A percentile compares a stretch with the other conserved stretches of the same genome.
phyloP scores from a whole-genome alignment of 2,888 invertebrate genomes.

The Archips xylosteana region DNA sequence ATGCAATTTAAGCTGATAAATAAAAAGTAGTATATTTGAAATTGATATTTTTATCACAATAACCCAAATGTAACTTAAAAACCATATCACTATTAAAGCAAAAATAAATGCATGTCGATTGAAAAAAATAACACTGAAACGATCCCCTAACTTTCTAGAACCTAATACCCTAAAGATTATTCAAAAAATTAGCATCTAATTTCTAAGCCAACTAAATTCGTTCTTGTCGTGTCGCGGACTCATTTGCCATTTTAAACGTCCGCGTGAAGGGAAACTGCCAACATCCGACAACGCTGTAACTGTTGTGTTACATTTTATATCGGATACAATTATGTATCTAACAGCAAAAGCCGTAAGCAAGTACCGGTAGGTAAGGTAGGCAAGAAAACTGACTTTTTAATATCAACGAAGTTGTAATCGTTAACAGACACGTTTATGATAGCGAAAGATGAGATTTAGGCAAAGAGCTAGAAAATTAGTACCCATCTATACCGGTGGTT shows the following conservation, averaged over 20 bases:
- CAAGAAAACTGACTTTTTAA: neutral
- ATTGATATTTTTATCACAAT: no score
- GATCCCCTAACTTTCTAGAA: no score
- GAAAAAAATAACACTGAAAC: neutral
- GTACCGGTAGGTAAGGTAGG: neutral
- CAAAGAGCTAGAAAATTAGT: neutral
- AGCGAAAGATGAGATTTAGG: neutral
- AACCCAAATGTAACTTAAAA: no score
- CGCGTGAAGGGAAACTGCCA: conserved; percentile 20
- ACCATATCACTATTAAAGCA: no score
- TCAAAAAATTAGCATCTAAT: conserved; percentile 30
- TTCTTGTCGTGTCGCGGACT: conserved; percentile 22
- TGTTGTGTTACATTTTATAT: conserved; percentile 23
- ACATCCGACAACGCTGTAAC: conserved; percentile 23
- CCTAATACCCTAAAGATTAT: conserved; percentile 8
- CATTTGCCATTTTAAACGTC: conserved; percentile 17
- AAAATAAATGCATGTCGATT: no score
- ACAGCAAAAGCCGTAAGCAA: neutral
- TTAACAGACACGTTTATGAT: neutral
- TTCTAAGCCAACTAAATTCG: conserved; percentile 15
- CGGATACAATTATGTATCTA: conserved; percentile 7
- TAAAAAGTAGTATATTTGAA: no score
- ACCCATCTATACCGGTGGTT: neutral
- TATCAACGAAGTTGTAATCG: neutral
- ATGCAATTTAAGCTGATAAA: no score